Conservation (phyloP, 1,140 invertebrate species). For the Mercenaria mercenaria region DNA sequence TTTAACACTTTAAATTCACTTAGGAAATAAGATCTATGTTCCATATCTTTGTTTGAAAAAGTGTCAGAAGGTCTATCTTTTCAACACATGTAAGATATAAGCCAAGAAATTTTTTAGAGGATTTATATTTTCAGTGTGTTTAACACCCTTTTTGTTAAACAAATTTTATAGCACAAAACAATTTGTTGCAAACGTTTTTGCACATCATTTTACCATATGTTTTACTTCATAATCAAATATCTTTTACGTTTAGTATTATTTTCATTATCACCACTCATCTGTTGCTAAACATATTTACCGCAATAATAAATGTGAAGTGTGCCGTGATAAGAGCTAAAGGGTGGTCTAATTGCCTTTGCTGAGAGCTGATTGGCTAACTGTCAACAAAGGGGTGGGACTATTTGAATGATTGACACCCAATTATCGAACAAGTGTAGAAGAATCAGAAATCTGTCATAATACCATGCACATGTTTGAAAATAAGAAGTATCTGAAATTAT, state of each 20-base stretch:
- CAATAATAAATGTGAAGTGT: constrained; percentile 57
- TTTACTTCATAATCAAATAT: constrained; percentile 3
- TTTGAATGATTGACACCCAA: constrained; percentile 48
- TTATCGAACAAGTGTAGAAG: constrained; percentile 57
- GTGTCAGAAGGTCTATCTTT: neutral
- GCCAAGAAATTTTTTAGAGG: neutral
- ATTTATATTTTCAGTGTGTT: neutral
- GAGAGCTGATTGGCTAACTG: constrained; percentile 40
- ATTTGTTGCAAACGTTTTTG: neutral
- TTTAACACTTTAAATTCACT: constrained; percentile 11
- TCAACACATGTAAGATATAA: neutral
- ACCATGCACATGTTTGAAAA: constrained; percentile 54
- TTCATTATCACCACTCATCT: constrained; percentile 23
- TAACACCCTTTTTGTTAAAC: neutral
- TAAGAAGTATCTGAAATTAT: constrained; percentile 38
- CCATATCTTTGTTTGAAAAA: neutral
- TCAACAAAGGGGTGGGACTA: neutral
- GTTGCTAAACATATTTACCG: constrained; percentile 46
- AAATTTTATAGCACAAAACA: neutral
- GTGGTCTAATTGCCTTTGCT: constrained; percentile 33
- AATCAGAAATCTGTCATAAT: constrained; percentile 47
- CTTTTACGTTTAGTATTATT: constrained; percentile 23
- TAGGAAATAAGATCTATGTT: neutral
- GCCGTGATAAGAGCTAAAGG: constrained; percentile 37
- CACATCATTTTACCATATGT: neutral